Percentiles rank a stretch among this genome's conserved stretches.
These are phyloP conservation scores for Enoplosus armatus DNA, from an alignment of 2,797 vertebrate genomes.

Conservation along the genomic window DNA sequence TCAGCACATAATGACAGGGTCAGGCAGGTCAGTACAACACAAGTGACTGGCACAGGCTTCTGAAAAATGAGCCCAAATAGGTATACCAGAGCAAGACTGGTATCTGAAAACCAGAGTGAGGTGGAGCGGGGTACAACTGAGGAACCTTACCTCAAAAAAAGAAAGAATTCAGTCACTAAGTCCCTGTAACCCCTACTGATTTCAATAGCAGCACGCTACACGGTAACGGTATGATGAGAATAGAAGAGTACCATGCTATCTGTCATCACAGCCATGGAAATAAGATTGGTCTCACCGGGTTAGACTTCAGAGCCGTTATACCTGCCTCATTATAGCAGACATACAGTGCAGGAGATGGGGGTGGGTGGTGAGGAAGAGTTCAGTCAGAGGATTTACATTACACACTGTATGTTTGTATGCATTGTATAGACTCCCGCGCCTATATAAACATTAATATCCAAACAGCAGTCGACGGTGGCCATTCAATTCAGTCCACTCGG, in stretches of 20 bases:
- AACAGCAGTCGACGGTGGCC: not conserved
- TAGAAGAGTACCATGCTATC: not conserved
- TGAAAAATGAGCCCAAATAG: not conserved
- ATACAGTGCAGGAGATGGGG: not conserved
- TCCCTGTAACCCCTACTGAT: not conserved
- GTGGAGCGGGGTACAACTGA: not conserved
- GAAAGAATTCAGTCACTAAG: not conserved
- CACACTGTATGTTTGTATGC: not conserved
- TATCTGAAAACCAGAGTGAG: not conserved
- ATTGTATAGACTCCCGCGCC: not conserved
- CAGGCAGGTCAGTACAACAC: not conserved
- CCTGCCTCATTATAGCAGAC: conserved; percentile 1
- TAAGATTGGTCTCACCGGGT: conserved; percentile 17
- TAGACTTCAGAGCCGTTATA: conserved; percentile 7
- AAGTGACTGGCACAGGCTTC: not conserved
- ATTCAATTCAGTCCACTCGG: not conserved
- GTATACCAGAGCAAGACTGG: not conserved
- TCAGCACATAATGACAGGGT: not conserved
- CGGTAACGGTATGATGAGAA: not conserved
- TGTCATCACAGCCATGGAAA: conserved; percentile 18
- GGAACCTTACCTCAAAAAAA: not conserved
- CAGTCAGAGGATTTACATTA: not conserved
- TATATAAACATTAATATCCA: no score
- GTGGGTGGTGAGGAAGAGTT: not conserved
- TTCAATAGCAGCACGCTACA: not conserved